These are phyloP conservation scores for Amazonetta brasiliensis DNA, from an alignment of 2,797 vertebrate species.

Conservation along the genomic window DNA sequence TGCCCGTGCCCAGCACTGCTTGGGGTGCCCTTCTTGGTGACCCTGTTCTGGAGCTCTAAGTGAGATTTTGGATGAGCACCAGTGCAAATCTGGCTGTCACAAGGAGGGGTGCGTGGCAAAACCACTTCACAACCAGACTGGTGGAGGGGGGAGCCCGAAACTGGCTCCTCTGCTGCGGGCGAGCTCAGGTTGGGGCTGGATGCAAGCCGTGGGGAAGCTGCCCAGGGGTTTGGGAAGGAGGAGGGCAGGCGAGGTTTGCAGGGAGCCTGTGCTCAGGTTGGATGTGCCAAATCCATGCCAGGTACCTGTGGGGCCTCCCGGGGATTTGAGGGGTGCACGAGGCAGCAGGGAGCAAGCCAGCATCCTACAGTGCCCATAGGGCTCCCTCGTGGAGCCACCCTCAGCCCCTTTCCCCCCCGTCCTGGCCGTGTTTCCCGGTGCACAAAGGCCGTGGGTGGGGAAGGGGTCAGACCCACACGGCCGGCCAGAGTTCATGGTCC, in stretches of 20 bases:
- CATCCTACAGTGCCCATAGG: background rate
- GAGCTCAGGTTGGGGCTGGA: background rate
- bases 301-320: background rate
- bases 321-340: background rate
- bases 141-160: background rate
- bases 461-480: background rate
- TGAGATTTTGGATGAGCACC: accelerated
- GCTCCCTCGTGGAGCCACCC: background rate
- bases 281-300: background rate
- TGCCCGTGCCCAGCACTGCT: background rate
- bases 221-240: background rate
- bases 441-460: background rate
- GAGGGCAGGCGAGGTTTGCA: background rate
- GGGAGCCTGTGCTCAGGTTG: background rate
- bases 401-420: accelerated
- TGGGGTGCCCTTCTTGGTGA: background rate
- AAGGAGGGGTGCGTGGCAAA: background rate
- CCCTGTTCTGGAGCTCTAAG: accelerated
- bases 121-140: background rate
- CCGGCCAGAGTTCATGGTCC: background rate
- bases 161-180: background rate
- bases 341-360: background rate
- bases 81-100: background rate
- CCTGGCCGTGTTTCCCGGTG: background rate
- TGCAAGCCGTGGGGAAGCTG: background rate